Evolutionary conservation across 2,888 invertebrate genomes (phyloP), one percentile per base, ranked within the genome.

Genomic region (Pseudanteris insignis): DNA sequence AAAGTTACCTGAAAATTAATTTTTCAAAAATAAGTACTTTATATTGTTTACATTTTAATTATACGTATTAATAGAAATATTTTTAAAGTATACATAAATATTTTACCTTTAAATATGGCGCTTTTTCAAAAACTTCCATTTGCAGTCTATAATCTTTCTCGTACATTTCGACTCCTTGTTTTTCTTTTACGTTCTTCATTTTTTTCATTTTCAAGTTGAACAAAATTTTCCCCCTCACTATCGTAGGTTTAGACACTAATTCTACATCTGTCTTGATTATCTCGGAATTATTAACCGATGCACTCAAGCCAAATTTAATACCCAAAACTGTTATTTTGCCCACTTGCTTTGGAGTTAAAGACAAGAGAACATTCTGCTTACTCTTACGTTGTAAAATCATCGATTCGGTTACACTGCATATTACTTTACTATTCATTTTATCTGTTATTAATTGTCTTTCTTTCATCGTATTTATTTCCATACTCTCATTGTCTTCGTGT

Each of bases 71-170:
- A 21, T 5, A 21, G 3, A 21, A 21, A 21, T 21, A 3, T 5
- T 7, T 21, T 21, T 5, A 21, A 21, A 21, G 21, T 5, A 7
- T 21, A 21, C 7, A 21, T 21, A 21, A 21, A 21, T 21, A 21
- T n/a, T 5, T 21, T 60, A 90, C 91, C 85, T 92, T 89, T 71
- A 96, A 82, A 71, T 90, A 89, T 0, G 96, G 94, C 61, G 93
- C 89, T 65, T 88, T 86, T 8, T 91, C 88, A 33, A 90, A 86
- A 40, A 96, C 85, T 63, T 85, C 86, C 48, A 94, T 87, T 65
- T 88, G 85, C 43, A 96, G 83, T 63, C 91, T 84, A 66, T 87
- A 86, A 75, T 92, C 90, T 9, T 81, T 80, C 5, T 83, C 84
- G 65, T 86, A 85, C 53, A 82, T 69, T 50, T 81, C 80, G 30